Conservation (phyloP, 23 tunicate species). For the Ascidia mentula region DNA sequence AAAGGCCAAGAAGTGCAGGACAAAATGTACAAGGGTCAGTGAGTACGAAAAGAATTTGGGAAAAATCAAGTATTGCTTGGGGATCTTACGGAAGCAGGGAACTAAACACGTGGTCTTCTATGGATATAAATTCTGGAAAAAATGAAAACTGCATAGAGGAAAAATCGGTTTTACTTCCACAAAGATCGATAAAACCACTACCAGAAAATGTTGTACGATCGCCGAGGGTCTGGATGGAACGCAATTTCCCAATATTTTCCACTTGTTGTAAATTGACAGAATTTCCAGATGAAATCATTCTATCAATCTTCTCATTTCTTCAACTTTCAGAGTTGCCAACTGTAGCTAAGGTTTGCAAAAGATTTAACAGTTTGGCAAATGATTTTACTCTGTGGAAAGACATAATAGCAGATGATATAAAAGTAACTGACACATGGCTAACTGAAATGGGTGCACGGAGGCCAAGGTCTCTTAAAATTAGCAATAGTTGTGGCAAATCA, state of each 20-base stretch:
- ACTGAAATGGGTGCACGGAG: constrained; percentile 23
- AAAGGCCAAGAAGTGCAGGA: constrained; percentile 21
- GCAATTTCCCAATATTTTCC: neutral
- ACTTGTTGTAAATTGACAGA: neutral
- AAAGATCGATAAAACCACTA: neutral
- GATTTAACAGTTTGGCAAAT: constrained; percentile 36
- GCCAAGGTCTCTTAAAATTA: constrained; percentile 22
- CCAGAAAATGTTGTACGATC: neutral
- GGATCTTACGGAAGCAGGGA: constrained; percentile 10
- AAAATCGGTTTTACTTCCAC: neutral
- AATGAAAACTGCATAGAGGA: neutral
- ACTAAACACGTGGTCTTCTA: constrained; percentile 23
- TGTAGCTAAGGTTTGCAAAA: constrained; percentile 47
- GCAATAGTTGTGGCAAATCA: constrained; percentile 30
- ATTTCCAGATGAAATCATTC: constrained; percentile 59
- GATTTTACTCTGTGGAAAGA: constrained; percentile 53
- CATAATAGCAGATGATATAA: constrained; percentile 16
- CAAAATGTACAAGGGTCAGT: neutral
- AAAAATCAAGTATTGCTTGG: constrained; percentile 49
- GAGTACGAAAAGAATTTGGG: constrained; percentile 35
- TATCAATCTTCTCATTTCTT: constrained; percentile 51
- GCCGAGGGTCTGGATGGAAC: neutral
- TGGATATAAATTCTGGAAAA: neutral
- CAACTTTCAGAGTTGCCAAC: constrained; percentile 28
- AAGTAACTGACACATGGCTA: constrained; percentile 32